phyloP scores from a whole-genome alignment of 2,113 vertebrate genomes.

The Gymnogyps californianus region DNA sequence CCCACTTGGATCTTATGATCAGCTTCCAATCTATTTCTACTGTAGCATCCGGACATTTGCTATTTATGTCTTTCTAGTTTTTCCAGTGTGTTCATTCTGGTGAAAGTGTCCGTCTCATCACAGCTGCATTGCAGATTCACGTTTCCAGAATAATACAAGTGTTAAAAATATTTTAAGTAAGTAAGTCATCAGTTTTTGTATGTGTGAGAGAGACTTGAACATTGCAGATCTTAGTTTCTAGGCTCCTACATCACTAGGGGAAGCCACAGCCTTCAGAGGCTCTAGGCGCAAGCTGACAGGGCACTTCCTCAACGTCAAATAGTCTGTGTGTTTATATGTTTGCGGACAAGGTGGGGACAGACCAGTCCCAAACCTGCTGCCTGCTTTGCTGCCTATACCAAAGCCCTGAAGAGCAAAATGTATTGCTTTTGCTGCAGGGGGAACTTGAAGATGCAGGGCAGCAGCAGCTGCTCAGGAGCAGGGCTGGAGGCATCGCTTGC shows the following conservation, averaged over 20 bases:
- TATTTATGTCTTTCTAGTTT: constrained; percentile 36
- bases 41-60: constrained; percentile 10
- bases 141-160: not conserved
- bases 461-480: not conserved
- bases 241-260: not conserved
- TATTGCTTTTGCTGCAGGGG: not conserved
- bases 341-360: not conserved
- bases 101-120: not conserved
- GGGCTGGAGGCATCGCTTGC: not conserved
- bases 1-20: constrained; percentile 40
- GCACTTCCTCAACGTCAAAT: not conserved
- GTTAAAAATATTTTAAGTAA: not conserved
- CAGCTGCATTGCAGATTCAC: not conserved
- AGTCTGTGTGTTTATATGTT: not conserved
- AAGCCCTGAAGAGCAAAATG: not conserved
- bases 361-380: not conserved
- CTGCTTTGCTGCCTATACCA: not conserved
- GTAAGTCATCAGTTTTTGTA: not conserved
- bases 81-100: not conserved
- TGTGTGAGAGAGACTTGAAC: not conserved
- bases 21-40: constrained; percentile 62
- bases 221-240: not conserved
- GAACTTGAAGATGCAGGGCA: not conserved
- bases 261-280: not conserved
- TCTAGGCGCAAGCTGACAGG: not conserved